phyloP scores from a whole-genome alignment of 2,888 invertebrate species.

The Plagodis pulveraria region DNA sequence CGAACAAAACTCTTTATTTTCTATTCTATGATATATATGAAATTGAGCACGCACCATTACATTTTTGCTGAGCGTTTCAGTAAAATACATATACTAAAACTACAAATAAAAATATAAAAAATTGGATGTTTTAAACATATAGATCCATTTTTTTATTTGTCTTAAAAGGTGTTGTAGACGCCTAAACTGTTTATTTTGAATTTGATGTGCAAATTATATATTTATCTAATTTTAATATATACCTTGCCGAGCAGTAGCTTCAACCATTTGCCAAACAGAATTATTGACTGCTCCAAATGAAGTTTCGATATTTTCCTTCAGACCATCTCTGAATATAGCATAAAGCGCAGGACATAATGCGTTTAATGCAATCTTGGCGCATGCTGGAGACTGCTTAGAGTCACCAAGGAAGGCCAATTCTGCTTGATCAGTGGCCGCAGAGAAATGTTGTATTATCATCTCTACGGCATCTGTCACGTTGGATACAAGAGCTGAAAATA shows the following conservation, averaged over 20 bases:
- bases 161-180: too few relatives aligned
- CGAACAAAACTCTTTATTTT: too few relatives aligned
- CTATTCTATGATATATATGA: too few relatives aligned
- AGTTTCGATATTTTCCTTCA: constrained; percentile 92
- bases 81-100: too few relatives aligned
- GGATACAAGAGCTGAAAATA: constrained; percentile 86
- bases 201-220: too few relatives aligned
- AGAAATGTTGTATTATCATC: constrained; percentile 89
- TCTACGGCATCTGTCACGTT: constrained; percentile 91
- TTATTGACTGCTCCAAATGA: constrained; percentile 94
- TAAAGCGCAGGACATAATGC: constrained; percentile 93
- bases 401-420: constrained; percentile 86
- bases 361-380: constrained; percentile 90
- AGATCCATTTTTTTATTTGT: too few relatives aligned
- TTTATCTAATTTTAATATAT: constrained; percentile 19
- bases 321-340: constrained; percentile 92
- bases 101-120: too few relatives aligned
- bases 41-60: too few relatives aligned
- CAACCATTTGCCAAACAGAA: constrained; percentile 95
- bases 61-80: too few relatives aligned
- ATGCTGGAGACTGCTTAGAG: constrained; percentile 86
- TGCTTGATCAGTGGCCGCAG: constrained; percentile 86
- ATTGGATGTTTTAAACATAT: too few relatives aligned
- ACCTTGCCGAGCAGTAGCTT: constrained; percentile 94
- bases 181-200: too few relatives aligned